Conservation (phyloP, 2,797 vertebrate genomes). For the Pempheris klunzingeri region DNA sequence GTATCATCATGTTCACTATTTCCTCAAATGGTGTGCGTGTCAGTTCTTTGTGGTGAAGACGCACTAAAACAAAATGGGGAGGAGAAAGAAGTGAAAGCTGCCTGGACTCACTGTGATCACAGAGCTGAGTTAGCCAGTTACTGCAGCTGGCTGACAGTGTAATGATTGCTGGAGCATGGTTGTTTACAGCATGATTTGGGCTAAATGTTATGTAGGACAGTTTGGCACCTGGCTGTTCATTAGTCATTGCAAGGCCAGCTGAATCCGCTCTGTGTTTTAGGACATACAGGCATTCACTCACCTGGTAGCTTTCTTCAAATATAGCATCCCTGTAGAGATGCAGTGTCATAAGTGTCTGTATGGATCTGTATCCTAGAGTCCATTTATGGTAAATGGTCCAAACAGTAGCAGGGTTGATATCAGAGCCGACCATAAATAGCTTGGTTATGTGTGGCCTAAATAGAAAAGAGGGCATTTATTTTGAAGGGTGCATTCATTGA, state of each 20-base stretch:
- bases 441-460: slow-evolving; percentile 14
- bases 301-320: background rate
- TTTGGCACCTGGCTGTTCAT: slow-evolving; percentile 41
- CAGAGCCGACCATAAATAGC: slow-evolving; percentile 46
- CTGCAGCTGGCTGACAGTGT: background rate
- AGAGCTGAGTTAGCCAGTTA: slow-evolving; percentile 16
- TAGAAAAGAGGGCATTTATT: slow-evolving; percentile 18
- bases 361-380: slow-evolving; percentile 2
- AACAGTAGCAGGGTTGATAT: slow-evolving; percentile 46
- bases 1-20: background rate
- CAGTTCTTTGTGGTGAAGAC: background rate
- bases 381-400: slow-evolving; percentile 48
- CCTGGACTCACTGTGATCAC: background rate
- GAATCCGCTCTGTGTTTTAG: background rate
- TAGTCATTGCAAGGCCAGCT: slow-evolving; percentile 7
- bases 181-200: slow-evolving; percentile 52
- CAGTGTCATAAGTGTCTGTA: background rate
- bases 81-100: background rate
- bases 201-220: slow-evolving; percentile 31
- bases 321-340: background rate
- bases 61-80: background rate
- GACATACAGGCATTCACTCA: no score
- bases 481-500: slow-evolving; percentile 7
- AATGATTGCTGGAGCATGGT: slow-evolving; percentile 35
- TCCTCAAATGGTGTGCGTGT: no score